Base-by-base conservation (phyloP, 2,113 vertebrate species). In the Pangasianodon gigas region DNA sequence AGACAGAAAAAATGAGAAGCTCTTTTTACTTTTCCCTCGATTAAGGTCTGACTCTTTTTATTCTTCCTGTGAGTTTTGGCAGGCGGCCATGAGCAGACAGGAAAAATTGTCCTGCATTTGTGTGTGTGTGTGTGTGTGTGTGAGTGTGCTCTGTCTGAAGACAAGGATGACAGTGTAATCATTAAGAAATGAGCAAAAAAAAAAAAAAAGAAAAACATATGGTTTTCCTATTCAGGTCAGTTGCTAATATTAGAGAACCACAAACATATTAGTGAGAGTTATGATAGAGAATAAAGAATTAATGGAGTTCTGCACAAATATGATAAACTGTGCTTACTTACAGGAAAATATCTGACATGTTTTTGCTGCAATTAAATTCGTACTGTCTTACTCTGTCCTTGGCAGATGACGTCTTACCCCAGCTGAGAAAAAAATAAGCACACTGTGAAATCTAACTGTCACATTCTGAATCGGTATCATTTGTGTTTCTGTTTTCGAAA, bases 61-160 rank as follows among this genome's bases (percentile, higher is more conserved):
- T 90, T 89, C 79, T 10, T 32, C 51, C 80, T 91, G 84, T 89
- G 88, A 87, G 85, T 85, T 88, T 92, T 93, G 90, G 91, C 84
- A 44, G 46, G 10, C 37, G 14, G 88, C 89, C 86, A 88, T 44
- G 19, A 54, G n/a, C 46, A 77, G 41, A 54, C 46, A 52, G 77
- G 44, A 67, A 85, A 86, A 32, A 54, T 44, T 0, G 18, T 11
- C 48, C 21, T 29, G 14, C 32, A 46, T 89, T 71, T 90, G 84
- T n/a, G 14, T 51, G n/a, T 83, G 9, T 83, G 21, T 84, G 82
- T 90, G 83, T 88, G 81, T 74, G 48, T 52, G 48, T 54, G 51
- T 56, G 54, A 60, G 81, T 89, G 86, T 87, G 85, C 77, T 89
- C 65, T 65, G 18, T 71, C 48, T 44, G 75, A 90, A 87, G 79